These are phyloP conservation scores for Chelmon rostratus DNA, from an alignment of 2,797 vertebrate genomes.

Conservation along the genomic window DNA sequence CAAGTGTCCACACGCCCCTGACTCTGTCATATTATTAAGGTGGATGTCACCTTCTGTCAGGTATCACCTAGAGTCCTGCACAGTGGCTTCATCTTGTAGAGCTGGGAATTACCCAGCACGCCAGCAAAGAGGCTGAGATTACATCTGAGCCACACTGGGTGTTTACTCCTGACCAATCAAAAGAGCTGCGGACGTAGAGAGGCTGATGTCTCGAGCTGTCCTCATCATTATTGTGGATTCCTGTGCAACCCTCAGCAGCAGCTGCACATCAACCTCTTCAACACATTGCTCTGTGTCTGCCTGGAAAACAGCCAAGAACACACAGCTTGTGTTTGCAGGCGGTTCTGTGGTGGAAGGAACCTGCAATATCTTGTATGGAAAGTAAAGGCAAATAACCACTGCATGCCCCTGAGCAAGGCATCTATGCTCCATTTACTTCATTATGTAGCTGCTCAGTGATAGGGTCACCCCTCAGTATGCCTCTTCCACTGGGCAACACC, in stretches of 20 bases:
- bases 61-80: constrained; percentile 25
- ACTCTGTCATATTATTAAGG: constrained; percentile 40
- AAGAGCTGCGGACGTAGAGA: constrained; percentile 42
- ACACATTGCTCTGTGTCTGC: constrained; percentile 9
- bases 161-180: constrained; percentile 61
- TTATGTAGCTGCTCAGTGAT: constrained; percentile 15
- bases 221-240: constrained; percentile 40
- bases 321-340: constrained; percentile 5
- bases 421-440: neutral
- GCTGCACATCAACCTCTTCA: constrained; percentile 21
- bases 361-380: neutral
- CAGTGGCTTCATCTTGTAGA: constrained; percentile 30
- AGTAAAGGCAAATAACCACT: neutral
- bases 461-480: constrained; percentile 7
- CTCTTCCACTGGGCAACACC: constrained; percentile 21
- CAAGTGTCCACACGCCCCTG: neutral
- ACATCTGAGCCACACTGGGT: constrained; percentile 44
- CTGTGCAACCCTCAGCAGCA: constrained; percentile 13
- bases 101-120: constrained; percentile 50
- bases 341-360: constrained; percentile 3
- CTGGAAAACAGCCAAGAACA: constrained; percentile 34
- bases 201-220: constrained; percentile 36
- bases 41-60: constrained; percentile 47
- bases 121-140: constrained; percentile 41
- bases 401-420: constrained; percentile 25